Evolutionary conservation across 2,113 vertebrate species (phyloP).

Genomic region (Turdus rufiventris): DNA sequence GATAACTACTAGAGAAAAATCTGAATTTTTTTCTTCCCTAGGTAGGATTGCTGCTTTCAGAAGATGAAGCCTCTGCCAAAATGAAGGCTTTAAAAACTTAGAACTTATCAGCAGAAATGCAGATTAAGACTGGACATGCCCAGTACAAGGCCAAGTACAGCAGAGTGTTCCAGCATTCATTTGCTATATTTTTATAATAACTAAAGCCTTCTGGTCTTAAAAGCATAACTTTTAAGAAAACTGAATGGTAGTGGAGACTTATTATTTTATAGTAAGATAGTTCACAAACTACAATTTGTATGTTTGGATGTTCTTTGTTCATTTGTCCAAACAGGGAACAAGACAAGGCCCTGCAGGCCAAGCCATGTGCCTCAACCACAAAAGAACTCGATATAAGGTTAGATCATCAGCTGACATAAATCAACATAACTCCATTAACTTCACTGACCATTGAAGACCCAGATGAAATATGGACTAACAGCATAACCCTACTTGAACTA

Average conservation of each 20-base stretch:
- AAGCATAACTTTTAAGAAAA: not conserved
- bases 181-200: not conserved
- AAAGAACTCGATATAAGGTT: not conserved
- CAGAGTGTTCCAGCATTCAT: not conserved
- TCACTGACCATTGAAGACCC: not conserved
- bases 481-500: not conserved
- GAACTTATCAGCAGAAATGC: not conserved
- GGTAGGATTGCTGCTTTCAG: not conserved
- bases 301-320: not conserved
- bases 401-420: constrained; percentile 1
- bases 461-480: not conserved
- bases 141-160: not conserved
- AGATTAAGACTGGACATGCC: not conserved
- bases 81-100: not conserved
- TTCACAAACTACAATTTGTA: not conserved
- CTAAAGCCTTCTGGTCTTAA: not conserved
- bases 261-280: not conserved
- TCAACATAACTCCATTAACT: not conserved
- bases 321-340: not conserved
- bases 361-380: not conserved
- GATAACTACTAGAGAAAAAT: not conserved
- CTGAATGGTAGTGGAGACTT: not conserved
- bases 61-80: constrained; percentile 3
- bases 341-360: not conserved
- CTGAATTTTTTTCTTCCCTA: not conserved